Evolutionary conservation across 2,797 vertebrate genomes (phyloP), one percentile per base, ranked within the genome.

Genomic region (Perodicticus potto): DNA sequence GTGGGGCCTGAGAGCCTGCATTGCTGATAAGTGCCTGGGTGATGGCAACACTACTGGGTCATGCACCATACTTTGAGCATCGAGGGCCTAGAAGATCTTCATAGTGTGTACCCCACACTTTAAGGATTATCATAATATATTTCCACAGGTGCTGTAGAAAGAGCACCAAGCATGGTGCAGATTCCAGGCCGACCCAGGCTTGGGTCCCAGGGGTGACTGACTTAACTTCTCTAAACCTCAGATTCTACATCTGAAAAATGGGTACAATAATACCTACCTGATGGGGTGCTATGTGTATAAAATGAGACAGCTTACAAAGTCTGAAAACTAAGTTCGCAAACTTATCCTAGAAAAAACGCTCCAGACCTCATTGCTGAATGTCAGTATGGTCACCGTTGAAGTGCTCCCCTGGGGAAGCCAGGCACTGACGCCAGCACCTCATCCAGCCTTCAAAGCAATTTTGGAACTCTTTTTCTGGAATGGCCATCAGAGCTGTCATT

Each of bases 161-260:
- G 49, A 87, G 3, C 57, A 16, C 0, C 12, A 59, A 32, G 4
- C 9, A 4, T 1, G 29, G 4, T 23, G 0, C 23, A 25, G 32
- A 7, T n/a, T 27, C 32, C 72, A 19, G 2, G 25, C 43, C 23
- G 43, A 8, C 16, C 49, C 40, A n/a, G 40, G 27, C 63, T 86
- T n/a, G 55, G 25, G 27, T 43, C 22, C n/a, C 7, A 1, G 1
- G 12, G 20, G 20, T 65, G 82, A 45, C 53, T 27, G 2, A 25
- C 19, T 45, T 25, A 25, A 25, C 72, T 32, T 76, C 13, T 23
- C 61, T 74, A 3, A 37, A 59, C n/a, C 40, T 84, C 43, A 40
- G 74, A 40, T 59, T 55, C 37, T 27, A 13, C n/a, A 34, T 81
- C 59, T 57, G 55, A 77, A 81, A 86, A 87, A 49, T 43, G 70